A percentile compares a stretch with the other conserved stretches of the same genome.
Conservation (phyloP, 2,113 vertebrate genomes). For the Trichomycterus rosablanca region DNA sequence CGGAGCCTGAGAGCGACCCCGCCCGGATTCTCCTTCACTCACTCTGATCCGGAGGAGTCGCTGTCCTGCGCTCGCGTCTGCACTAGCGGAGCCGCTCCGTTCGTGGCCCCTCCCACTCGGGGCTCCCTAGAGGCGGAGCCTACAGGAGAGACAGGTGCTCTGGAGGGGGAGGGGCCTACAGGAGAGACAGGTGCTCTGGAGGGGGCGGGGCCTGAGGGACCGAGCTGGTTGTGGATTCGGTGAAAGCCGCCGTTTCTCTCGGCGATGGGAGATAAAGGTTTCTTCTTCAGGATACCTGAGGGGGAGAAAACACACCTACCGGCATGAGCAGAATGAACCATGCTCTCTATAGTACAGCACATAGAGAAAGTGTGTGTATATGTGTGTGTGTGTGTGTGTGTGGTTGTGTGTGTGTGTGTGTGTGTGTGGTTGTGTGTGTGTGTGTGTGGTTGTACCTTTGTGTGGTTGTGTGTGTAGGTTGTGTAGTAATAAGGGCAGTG, state of each 20-base stretch:
- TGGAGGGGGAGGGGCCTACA: constrained; percentile 69
- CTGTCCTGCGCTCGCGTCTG: constrained; percentile 84
- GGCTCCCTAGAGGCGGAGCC: constrained; percentile 74
- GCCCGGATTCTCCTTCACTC: constrained; percentile 58
- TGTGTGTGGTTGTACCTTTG: too few species aligned
- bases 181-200: constrained; percentile 64
- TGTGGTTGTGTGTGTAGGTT: constrained; percentile 69
- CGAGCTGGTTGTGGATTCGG: constrained; percentile 67
- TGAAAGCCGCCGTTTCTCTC: constrained; percentile 77
- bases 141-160: constrained; percentile 60
- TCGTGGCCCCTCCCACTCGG: constrained; percentile 55
- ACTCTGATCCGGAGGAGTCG: constrained; percentile 93
- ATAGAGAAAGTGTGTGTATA: too few species aligned
- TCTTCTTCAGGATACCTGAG: constrained; percentile 84
- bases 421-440: too few species aligned
- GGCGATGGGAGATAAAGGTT: constrained; percentile 77
- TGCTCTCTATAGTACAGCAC: too few species aligned
- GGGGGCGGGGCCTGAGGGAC: constrained; percentile 56
- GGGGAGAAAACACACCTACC: not conserved
- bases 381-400: too few species aligned
- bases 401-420: too few species aligned
- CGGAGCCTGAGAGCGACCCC: too few species aligned
- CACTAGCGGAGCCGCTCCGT: constrained; percentile 75
- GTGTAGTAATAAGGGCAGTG: constrained; percentile 60
- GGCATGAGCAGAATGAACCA: not conserved